Evolutionary conservation across 2,888 invertebrate genomes (phyloP), one percentile per base, ranked within the genome.

Genomic region (Graphium colonna): DNA sequence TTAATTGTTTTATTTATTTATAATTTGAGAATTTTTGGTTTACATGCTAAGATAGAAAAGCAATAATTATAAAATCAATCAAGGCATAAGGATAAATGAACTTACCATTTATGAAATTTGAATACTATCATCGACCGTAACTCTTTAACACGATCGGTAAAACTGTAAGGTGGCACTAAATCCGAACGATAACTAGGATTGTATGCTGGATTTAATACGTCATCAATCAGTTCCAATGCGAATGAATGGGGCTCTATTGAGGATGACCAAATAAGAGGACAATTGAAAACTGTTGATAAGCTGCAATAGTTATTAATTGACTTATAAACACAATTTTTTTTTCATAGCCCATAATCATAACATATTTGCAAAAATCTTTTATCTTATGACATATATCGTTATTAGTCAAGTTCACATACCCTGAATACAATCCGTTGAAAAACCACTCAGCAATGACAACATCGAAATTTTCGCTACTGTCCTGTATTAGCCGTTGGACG

Each of bases 221-320:
- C 66, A 41, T 73, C 73, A 3, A 75, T 60, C 7, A 73, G 46
- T 1, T 54, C 49, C 7, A 72, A 46, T 0, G 70, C 47, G 41
- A 57, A 26, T 60, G 63, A 65, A 51, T 74, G 69, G 0, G 72
- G 69, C 1, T 70, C 69, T 39, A 68, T 48, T 1, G 69, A 60
- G 0, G 67, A 68, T 0, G 65, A 59, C 74, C 73, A 73, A 21
- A 75, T 69, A n/a, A 67, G 60, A 0, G 75, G 74, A 21, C 71
- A 67, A 15, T 67, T 51, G 51, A 67, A 74, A 2, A 74, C 57
- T 38, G 66, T 58, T 4, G 65, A 56, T 8, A 71, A 60, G 0
- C 74, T 75, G 60, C 2, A 63, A 67, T 16, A 5, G 49, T n/a
- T n/a, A 21, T 21, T 2, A 21, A 21, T 3, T 21, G 21, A 3